These are phyloP conservation scores for Columba livia DNA, from an alignment of 2,113 vertebrate species.

Conservation along the genomic window DNA sequence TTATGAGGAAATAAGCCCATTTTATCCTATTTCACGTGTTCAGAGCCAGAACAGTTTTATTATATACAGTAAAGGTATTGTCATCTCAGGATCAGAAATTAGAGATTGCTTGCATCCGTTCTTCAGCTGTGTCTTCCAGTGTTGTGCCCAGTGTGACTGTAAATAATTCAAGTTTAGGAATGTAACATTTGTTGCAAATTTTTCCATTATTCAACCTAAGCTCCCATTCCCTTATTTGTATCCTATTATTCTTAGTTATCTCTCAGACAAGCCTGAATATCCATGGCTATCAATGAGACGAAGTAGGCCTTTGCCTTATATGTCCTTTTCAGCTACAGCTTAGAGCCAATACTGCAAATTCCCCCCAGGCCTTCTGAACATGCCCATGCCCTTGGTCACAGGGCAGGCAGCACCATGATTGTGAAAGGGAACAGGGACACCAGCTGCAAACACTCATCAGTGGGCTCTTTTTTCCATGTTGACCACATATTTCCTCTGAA, in stretches of 20 bases:
- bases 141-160: background rate
- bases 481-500: background rate
- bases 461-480: background rate
- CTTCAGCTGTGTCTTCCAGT: background rate
- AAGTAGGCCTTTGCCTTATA: background rate
- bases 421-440: background rate
- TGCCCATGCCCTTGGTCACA: background rate
- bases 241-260: background rate
- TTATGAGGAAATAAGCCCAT: background rate
- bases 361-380: background rate
- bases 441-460: background rate
- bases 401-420: background rate
- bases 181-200: background rate
- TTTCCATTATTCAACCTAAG: background rate
- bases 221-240: background rate
- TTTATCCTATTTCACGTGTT: background rate
- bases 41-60: background rate
- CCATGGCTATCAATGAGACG: background rate
- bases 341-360: background rate
- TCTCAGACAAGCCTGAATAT: background rate
- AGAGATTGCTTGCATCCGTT: background rate
- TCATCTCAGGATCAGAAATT: background rate
- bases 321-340: background rate
- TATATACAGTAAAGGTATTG: background rate
- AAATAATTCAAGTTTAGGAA: background rate